Conservation (phyloP, 2,888 invertebrate species). For the Cephus sareptanus region DNA sequence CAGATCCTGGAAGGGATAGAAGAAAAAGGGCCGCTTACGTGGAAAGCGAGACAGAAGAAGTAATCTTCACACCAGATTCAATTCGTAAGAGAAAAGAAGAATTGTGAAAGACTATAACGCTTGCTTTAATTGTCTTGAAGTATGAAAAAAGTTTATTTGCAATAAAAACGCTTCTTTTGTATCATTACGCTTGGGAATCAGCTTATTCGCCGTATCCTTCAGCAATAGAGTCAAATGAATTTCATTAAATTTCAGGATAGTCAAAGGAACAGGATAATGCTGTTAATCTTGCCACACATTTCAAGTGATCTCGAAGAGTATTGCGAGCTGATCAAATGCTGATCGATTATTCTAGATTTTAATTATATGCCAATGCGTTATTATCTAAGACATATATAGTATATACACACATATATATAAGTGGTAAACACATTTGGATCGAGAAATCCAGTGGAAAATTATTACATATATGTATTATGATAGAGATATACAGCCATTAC, state of each 20-base stretch:
- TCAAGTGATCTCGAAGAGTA: neutral
- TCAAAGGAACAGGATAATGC: neutral
- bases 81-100: slow-evolving; percentile 39
- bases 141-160: slow-evolving; percentile 2
- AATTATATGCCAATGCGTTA: neutral
- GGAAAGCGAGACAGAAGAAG: slow-evolving; percentile 39
- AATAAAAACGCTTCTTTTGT: slow-evolving; percentile 11
- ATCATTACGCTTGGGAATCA: neutral
- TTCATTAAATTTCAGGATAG: neutral
- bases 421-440: too few species aligned
- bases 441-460: too few species aligned
- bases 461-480: too few species aligned
- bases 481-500: too few species aligned
- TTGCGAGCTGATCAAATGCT: neutral
- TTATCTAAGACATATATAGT: neutral
- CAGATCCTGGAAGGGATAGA: slow-evolving; percentile 45
- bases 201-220: neutral
- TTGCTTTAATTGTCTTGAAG: neutral
- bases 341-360: neutral
- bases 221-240: neutral
- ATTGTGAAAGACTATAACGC: slow-evolving; percentile 28
- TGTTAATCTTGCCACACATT: neutral
- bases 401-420: too few species aligned
- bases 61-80: slow-evolving; percentile 36
- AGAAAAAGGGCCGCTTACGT: slow-evolving; percentile 39